Base-by-base conservation (phyloP, 2,888 invertebrate species). In the Eupithecia pulchellata region DNA sequence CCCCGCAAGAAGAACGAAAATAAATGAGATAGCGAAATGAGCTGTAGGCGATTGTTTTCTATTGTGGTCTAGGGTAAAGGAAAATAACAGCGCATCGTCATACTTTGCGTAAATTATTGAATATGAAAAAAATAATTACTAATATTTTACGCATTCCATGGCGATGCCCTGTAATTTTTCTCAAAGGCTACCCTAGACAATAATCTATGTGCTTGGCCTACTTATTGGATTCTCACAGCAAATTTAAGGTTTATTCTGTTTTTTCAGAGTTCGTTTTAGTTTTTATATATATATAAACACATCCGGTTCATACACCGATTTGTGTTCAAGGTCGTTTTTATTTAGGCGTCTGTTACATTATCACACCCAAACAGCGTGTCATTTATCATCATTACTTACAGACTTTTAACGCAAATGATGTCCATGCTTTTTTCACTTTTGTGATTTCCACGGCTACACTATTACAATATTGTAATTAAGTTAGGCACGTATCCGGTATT, bases 381-480 rank as follows among this genome's bases (percentile, higher is more conserved):
- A 34, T 63, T n/a, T 58, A 58, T 58, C 20, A 69, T 75, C 64
- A 75, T 75, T 71, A 71, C 20, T 75, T 71, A 71, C 20, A 71
- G 72, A 76, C 75, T 66, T 61, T 73, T 60, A 76, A 75, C 69
- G 72, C 72, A 68, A 75, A 69, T 65, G 67, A 60, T 55, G 66
- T 69, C 76, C 75, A 76, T 77, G 78, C 62, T 42, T 68, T 66
- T 72, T 61, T 71, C 55, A 67, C 11, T 65, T 25, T 52, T 52
- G 52, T 25, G 2, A 25, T 25, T 52, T 11, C 9, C 20, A 20
- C 47, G 3, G 47, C 11, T 25, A 20, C 32, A 32, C n/a, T n/a
- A n/a, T n/a, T n/a, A n/a, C n/a, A n/a, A n/a, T 20, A 47, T 9
- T 20, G 47, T 8, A 52, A 47, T 20, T n/a, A 47, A 20, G n/a